phyloP scores from a whole-genome alignment of 2,888 invertebrate species.

The Cephus sareptanus region DNA sequence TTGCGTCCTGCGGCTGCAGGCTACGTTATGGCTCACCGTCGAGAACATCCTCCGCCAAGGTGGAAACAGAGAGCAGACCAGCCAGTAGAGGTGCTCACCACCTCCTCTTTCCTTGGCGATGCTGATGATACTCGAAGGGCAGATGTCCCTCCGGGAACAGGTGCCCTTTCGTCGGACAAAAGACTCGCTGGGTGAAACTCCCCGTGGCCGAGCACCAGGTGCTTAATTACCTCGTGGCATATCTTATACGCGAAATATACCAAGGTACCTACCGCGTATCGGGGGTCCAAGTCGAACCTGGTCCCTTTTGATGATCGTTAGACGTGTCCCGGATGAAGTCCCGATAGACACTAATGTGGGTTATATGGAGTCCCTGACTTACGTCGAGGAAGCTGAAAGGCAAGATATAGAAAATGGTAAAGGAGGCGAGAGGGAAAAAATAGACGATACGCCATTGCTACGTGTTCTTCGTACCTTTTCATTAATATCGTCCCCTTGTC shows the following conservation, averaged over 20 bases:
- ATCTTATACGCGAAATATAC: slow-evolving; percentile 10
- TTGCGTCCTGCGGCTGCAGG: slow-evolving; percentile 5
- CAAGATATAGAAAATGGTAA: not conserved
- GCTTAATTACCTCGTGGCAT: slow-evolving; percentile 43
- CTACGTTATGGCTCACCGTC: slow-evolving; percentile 6
- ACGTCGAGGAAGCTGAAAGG: not conserved
- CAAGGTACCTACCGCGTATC: not conserved
- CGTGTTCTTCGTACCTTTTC: not conserved
- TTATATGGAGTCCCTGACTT: not conserved
- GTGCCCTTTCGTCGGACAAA: not conserved
- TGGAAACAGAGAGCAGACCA: not conserved
- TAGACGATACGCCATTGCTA: not conserved
- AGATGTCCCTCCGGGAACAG: not conserved
- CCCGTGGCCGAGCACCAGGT: slow-evolving; percentile 8
- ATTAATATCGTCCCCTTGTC: slow-evolving; percentile 1
- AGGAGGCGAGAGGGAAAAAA: not conserved
- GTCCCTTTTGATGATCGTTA: not conserved
- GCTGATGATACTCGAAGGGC: not conserved
- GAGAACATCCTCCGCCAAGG: not conserved
- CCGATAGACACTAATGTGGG: not conserved
- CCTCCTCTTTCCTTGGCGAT: not conserved
- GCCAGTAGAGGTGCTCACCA: not conserved
- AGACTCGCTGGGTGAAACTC: not conserved
- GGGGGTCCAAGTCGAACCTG: not conserved
- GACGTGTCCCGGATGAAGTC: not conserved